phyloP scores from a whole-genome alignment of 2,113 vertebrate genomes.

The Oostethus manadensis region DNA sequence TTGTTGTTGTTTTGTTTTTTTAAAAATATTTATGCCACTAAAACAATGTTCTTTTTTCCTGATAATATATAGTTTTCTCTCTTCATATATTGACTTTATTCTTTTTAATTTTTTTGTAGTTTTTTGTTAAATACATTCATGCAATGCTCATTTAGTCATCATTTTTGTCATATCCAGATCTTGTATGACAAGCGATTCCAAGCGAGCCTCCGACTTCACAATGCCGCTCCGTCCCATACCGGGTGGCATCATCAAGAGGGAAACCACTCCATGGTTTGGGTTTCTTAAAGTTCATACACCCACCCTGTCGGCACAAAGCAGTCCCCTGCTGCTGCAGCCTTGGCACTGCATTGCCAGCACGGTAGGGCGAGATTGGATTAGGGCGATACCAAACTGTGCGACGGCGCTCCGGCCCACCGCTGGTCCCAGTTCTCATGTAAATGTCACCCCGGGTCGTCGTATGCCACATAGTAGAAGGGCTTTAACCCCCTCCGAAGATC shows the following conservation, averaged over 20 bases:
- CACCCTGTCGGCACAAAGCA: constrained; percentile 79
- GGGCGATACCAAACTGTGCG: constrained; percentile 77
- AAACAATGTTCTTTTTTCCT: no score
- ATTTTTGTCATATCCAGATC: background rate
- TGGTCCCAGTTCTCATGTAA: constrained; percentile 86
- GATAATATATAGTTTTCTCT: no score
- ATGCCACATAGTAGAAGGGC: constrained; percentile 79
- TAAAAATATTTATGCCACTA: no score
- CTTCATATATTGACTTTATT: no score
- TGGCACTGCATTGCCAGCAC: constrained; percentile 72
- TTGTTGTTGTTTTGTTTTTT: no score
- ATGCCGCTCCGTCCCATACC: constrained; percentile 75
- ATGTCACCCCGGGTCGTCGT: constrained; percentile 80
- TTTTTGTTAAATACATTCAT: no score
- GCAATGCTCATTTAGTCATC: background rate
- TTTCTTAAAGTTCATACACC: constrained; percentile 77
- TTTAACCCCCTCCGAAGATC: constrained; percentile 72
- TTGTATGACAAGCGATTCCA: constrained; percentile 11
- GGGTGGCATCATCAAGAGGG: constrained; percentile 83
- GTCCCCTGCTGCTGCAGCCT: constrained; percentile 82
- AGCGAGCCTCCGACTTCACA: constrained; percentile 71
- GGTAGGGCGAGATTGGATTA: constrained; percentile 88
- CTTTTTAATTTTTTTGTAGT: no score
- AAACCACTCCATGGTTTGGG: constrained; percentile 77
- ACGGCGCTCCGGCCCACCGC: constrained; percentile 73